These are phyloP conservation scores for Musca vetustissima DNA, from an alignment of 1,140 invertebrate genomes.

Conservation along the genomic window DNA sequence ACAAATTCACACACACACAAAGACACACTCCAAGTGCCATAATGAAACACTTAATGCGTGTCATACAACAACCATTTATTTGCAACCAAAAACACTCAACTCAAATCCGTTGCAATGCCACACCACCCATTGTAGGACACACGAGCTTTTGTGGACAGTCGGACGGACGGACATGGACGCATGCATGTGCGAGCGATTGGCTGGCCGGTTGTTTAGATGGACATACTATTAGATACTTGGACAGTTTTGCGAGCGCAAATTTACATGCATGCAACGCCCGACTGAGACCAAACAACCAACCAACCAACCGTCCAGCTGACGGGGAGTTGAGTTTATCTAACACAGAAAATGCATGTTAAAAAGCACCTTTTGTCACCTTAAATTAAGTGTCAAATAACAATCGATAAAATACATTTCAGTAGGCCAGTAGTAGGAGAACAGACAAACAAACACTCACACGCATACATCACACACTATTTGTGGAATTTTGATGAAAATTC, in stretches of 20 bases:
- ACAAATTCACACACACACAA: background rate
- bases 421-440: too few relatives aligned
- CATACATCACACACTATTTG: too few relatives aligned
- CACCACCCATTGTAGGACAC: background rate
- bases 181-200: too few relatives aligned
- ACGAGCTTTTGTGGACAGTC: background rate
- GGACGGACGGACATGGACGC: background rate
- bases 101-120: background rate
- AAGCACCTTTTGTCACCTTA: slow-evolving; percentile 28
- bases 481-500: too few relatives aligned
- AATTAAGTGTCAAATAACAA: slow-evolving; percentile 55
- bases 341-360: slow-evolving; percentile 22
- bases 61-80: slow-evolving; percentile 16
- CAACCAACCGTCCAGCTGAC: background rate
- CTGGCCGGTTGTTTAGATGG: too few relatives aligned
- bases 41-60: slow-evolving; percentile 21
- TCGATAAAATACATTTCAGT: slow-evolving; percentile 25
- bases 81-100: background rate
- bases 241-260: background rate
- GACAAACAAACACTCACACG: too few relatives aligned
- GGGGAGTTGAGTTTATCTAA: slow-evolving; percentile 7
- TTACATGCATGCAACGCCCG: background rate
- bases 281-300: background rate
- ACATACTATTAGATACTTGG: background rate
- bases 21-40: background rate